A percentile compares a stretch with the other conserved stretches of the same genome.
phyloP scores from a whole-genome alignment of 2,888 invertebrate species.

The Fabriciana adippe region DNA sequence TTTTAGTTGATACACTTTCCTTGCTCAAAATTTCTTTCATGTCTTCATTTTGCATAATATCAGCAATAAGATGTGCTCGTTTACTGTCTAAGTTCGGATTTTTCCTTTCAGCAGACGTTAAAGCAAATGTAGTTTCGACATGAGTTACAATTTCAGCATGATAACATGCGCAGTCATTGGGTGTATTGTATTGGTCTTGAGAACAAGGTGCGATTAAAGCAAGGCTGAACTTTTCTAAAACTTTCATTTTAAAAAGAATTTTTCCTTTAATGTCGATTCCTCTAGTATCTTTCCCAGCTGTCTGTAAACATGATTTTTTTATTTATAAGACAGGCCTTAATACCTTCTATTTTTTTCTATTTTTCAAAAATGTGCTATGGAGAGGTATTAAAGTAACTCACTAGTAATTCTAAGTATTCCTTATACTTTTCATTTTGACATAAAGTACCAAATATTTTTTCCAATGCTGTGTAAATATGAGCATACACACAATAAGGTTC shows the following conservation, averaged over 20 bases:
- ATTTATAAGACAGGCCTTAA: conserved; percentile 16
- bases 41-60: conserved; percentile 72
- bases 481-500: conserved; percentile 76
- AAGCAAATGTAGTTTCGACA: conserved; percentile 55
- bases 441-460: conserved; percentile 69
- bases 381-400: conserved; percentile 36
- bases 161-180: conserved; percentile 60
- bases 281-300: conserved; percentile 64
- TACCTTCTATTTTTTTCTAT: not conserved
- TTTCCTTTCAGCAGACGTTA: conserved; percentile 53
- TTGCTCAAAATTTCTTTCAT: conserved; percentile 70
- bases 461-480: conserved; percentile 73
- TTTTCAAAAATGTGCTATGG: no score
- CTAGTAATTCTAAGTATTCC: conserved; percentile 67
- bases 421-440: conserved; percentile 72
- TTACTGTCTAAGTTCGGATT: conserved; percentile 55
- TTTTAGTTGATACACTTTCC: conserved; percentile 48
- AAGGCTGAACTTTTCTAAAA: conserved; percentile 71
- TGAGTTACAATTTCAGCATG: conserved; percentile 55
- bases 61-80: conserved; percentile 70
- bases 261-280: conserved; percentile 69
- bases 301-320: conserved; percentile 50
- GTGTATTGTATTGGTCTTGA: conserved; percentile 46
- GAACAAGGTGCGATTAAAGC: conserved; percentile 72
- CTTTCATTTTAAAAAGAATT: conserved; percentile 71